Evolutionary conservation across 1,140 invertebrate genomes (phyloP).

Genomic region (Paraescarpia echinospica): DNA sequence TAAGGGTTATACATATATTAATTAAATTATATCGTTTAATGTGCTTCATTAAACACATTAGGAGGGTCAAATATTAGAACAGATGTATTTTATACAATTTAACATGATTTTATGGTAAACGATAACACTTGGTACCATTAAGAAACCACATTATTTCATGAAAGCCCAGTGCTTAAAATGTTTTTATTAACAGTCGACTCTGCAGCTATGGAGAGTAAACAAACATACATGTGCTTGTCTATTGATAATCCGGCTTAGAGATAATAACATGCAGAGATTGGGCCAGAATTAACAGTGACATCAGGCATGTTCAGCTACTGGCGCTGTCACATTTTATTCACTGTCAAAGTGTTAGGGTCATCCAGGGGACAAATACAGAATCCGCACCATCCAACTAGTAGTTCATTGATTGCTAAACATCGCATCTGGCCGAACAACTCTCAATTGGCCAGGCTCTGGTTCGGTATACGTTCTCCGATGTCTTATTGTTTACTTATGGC

Average conservation of each 20-base stretch:
- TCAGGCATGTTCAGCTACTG: background rate
- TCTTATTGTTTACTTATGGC: background rate
- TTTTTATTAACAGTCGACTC: background rate
- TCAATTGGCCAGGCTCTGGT: background rate
- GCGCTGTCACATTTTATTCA: background rate
- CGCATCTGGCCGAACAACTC: background rate
- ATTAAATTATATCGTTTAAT: too few relatives aligned
- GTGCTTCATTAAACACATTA: too few relatives aligned
- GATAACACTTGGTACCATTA: background rate
- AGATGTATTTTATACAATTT: too few relatives aligned
- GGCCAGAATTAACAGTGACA: background rate
- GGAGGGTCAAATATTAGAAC: too few relatives aligned
- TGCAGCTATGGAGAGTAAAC: background rate
- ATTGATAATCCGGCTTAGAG: background rate
- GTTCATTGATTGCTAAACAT: background rate
- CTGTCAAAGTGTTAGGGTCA: background rate
- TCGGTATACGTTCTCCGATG: background rate
- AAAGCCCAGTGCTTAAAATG: background rate
- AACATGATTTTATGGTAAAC: too few relatives aligned
- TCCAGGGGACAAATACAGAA: background rate
- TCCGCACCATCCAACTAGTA: background rate
- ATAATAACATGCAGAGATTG: background rate
- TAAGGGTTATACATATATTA: too few relatives aligned
- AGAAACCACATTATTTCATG: background rate
- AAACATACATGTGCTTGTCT: background rate